phyloP scores from a whole-genome alignment of 2,113 vertebrate species.

The Scortum barcoo region DNA sequence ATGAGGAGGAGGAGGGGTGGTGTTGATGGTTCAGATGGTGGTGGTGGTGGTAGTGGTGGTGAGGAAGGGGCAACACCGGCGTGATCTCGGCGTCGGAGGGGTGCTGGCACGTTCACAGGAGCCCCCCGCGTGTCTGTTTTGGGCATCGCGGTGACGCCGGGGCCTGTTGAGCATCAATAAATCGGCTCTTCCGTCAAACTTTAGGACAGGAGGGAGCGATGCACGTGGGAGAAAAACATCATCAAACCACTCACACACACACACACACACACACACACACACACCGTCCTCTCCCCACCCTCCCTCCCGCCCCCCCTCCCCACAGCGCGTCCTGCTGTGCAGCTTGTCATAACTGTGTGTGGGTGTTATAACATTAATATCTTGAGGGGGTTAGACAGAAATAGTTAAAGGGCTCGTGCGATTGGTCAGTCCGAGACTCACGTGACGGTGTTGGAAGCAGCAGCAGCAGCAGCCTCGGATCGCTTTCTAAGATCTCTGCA shows the following conservation, averaged over 20 bases:
- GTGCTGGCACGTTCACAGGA: conserved; percentile 28
- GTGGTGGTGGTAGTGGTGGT: neutral
- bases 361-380: conserved; percentile 67
- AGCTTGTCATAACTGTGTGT: conserved; percentile 70
- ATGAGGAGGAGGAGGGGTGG: conserved; percentile 30
- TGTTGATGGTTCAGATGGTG: conserved; percentile 27
- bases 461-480: conserved; percentile 62
- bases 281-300: no score
- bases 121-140: conserved; percentile 37
- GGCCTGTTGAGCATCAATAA: conserved; percentile 42
- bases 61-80: conserved; percentile 21
- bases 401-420: conserved; percentile 75
- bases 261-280: no score
- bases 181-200: conserved; percentile 42
- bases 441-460: conserved; percentile 76
- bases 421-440: conserved; percentile 81
- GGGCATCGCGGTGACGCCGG: conserved; percentile 48
- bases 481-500: conserved; percentile 47
- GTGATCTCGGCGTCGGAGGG: conserved; percentile 17
- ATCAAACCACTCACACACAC: no score
- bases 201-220: conserved; percentile 13
- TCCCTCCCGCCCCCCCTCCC: no score
- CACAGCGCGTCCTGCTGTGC: conserved; percentile 20
- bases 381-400: conserved; percentile 69
- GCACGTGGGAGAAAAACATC: conserved; percentile 7